These are phyloP conservation scores for Distichodus sexfasciatus DNA, from an alignment of 2,797 vertebrate species.

Conservation along the genomic window DNA sequence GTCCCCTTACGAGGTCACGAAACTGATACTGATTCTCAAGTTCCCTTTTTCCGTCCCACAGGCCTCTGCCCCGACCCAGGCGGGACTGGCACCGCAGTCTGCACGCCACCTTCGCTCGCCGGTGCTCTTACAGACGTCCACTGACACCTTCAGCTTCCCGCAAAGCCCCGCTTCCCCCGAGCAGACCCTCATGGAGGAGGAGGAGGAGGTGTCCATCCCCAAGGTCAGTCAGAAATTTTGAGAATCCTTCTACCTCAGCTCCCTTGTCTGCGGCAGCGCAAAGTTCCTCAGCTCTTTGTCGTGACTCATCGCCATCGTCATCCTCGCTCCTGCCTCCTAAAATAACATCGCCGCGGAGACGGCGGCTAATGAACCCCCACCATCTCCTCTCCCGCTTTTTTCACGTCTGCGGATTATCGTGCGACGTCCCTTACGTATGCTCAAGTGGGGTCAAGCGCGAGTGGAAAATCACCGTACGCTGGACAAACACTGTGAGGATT, in stretches of 20 bases:
- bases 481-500: no score
- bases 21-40: no score
- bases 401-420: neutral
- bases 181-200: constrained; percentile 88
- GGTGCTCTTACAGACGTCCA: constrained; percentile 78
- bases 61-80: constrained; percentile 79
- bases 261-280: constrained; percentile 39
- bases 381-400: neutral
- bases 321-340: constrained; percentile 32
- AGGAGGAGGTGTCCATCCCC: constrained; percentile 89
- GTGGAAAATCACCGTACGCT: constrained; percentile 13
- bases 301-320: constrained; percentile 42
- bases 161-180: constrained; percentile 75
- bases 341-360: constrained; percentile 46
- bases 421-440: neutral
- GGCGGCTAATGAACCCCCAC: constrained; percentile 11
- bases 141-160: constrained; percentile 85
- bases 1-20: no score
- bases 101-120: constrained; percentile 82
- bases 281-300: constrained; percentile 46
- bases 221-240: constrained; percentile 76
- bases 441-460: neutral
- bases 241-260: no score
- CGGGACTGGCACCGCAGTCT: constrained; percentile 76
- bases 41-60: constrained; percentile 45